These are phyloP conservation scores for Papilio machaon DNA, from an alignment of 1,140 invertebrate genomes.

Conservation along the genomic window DNA sequence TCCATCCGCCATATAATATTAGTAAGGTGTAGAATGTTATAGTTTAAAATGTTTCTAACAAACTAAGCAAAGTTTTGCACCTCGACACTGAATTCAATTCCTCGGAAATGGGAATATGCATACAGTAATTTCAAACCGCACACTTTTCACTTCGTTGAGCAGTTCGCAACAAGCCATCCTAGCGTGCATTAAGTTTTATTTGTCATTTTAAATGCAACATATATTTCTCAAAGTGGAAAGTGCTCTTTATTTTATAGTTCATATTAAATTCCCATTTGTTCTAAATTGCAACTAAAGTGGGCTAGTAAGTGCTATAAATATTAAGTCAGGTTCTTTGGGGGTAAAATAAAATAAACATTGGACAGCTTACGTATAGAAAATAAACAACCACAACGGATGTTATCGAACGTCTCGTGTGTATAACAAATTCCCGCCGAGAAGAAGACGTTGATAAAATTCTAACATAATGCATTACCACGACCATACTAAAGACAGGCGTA, in stretches of 20 bases:
- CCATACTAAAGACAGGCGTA: too few relatives aligned
- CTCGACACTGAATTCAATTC: constrained; percentile 10
- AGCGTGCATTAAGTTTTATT: constrained; percentile 7
- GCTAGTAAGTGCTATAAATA: too few relatives aligned
- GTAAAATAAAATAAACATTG: too few relatives aligned
- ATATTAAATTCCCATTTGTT: not conserved
- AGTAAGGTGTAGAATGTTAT: too few relatives aligned
- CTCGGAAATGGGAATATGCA: constrained; percentile 4
- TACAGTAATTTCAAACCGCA: not conserved
- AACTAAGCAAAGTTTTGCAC: constrained; percentile 9
- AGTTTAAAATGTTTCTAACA: not conserved
- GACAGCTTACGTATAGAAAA: too few relatives aligned
- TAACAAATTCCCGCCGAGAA: not conserved
- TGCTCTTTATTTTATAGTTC: not conserved
- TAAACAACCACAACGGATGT: not conserved
- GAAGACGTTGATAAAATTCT: not conserved
- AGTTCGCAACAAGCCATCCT: not conserved
- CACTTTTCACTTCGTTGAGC: constrained; percentile 1
- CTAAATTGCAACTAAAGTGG: too few relatives aligned
- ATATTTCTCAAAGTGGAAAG: not conserved
- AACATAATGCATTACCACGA: not conserved
- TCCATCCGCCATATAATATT: too few relatives aligned
- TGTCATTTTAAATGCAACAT: not conserved
- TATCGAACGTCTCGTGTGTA: not conserved
- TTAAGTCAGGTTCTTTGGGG: too few relatives aligned